Evolutionary conservation across 2,113 vertebrate species (phyloP).

Genomic region (Mastomys natalensis): DNA sequence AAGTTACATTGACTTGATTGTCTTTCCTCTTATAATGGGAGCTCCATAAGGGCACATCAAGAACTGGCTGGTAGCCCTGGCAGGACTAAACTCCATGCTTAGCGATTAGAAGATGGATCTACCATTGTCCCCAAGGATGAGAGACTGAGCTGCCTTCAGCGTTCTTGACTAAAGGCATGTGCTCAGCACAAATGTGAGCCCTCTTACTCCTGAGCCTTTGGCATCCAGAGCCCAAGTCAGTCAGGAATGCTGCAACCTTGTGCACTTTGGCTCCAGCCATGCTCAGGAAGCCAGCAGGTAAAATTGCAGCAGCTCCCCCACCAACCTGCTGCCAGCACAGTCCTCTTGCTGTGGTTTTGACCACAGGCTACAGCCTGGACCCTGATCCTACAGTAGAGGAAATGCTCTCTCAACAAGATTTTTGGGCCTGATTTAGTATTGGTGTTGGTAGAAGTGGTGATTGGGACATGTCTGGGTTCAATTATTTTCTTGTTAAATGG

Average conservation of each 20-base stretch:
- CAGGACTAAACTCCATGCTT: neutral
- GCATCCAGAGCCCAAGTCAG: neutral
- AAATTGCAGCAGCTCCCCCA: neutral
- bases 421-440: neutral
- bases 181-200: neutral
- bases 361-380: neutral
- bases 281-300: neutral
- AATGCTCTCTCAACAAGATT: neutral
- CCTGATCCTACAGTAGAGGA: neutral
- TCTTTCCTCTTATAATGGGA: conserved; percentile 15
- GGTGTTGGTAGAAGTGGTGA: neutral
- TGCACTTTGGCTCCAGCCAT: neutral
- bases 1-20: neutral
- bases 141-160: conserved; percentile 27
- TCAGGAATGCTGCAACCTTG: neutral
- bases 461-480: neutral
- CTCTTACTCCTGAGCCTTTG: neutral
- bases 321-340: neutral
- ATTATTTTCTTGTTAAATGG: neutral
- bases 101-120: conserved; percentile 44
- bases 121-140: neutral
- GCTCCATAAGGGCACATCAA: neutral
- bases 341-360: neutral
- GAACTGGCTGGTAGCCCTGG: conserved; percentile 42
- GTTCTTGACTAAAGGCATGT: conserved; percentile 55